phyloP scores from a whole-genome alignment of 2,888 invertebrate species.

The Galeopsomyia nigrocyanea region DNA sequence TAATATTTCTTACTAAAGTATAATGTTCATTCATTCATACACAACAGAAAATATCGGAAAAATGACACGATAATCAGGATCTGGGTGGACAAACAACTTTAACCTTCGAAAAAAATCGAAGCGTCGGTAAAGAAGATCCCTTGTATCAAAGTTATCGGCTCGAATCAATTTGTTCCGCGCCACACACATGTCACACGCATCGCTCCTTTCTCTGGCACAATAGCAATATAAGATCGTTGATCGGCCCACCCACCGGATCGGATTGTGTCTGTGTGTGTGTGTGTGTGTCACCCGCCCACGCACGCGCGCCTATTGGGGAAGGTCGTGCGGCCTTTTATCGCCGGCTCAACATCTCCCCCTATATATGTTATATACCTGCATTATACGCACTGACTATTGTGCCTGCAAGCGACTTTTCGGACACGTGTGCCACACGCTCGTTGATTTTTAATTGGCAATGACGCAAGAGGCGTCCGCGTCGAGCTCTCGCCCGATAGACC shows the following conservation, averaged over 20 bases:
- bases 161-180: too few species aligned
- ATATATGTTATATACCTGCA: too few species aligned
- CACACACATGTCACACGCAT: too few species aligned
- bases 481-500: neutral
- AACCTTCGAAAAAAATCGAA: too few species aligned
- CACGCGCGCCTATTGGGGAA: slow-evolving; percentile 57
- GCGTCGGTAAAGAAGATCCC: slow-evolving; percentile 12
- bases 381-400: neutral
- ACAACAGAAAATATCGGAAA: too few species aligned
- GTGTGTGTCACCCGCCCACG: slow-evolving; percentile 58
- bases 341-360: slow-evolving; percentile 22
- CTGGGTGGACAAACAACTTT: too few species aligned
- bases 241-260: slow-evolving; percentile 59
- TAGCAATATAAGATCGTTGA: slow-evolving; percentile 12
- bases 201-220: too few species aligned
- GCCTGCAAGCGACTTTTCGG: neutral
- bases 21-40: too few species aligned
- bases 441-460: slow-evolving; percentile 45
- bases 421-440: slow-evolving; percentile 2
- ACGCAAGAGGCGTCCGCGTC: slow-evolving; percentile 12
- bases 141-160: too few species aligned
- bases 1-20: too few species aligned
- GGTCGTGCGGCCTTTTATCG: slow-evolving; percentile 50
- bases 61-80: too few species aligned
- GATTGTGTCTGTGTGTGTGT: slow-evolving; percentile 43